Evolutionary conservation across 2,113 vertebrate species (phyloP).

Genomic region (Microcebus lehilahytsara): DNA sequence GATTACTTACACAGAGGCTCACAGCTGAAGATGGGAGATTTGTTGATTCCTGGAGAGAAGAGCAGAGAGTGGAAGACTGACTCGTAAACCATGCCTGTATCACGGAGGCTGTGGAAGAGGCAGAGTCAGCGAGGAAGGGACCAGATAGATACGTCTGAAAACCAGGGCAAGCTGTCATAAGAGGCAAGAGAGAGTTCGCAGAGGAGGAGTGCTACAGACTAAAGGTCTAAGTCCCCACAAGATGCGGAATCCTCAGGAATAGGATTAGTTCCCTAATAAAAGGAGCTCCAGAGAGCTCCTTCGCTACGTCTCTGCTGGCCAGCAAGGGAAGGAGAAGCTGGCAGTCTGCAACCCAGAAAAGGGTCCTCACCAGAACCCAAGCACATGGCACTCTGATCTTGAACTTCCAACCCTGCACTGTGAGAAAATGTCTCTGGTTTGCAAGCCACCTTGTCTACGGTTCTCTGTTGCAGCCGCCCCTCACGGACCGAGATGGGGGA

Average conservation of each 20-base stretch:
- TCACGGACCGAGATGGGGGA: fast-evolving
- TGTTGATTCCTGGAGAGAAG: not conserved
- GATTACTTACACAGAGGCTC: not conserved
- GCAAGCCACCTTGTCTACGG: not conserved
- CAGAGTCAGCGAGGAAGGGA: not conserved
- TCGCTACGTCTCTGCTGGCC: not conserved
- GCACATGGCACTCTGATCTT: not conserved
- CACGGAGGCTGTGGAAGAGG: not conserved
- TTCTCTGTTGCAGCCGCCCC: too few species aligned
- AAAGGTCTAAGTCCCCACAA: not conserved
- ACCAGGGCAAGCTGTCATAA: not conserved
- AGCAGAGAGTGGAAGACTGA: not conserved
- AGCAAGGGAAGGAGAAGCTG: not conserved
- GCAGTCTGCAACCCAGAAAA: not conserved
- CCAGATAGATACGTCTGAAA: not conserved
- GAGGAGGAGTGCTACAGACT: not conserved
- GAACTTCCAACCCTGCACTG: not conserved
- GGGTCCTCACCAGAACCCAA: not conserved
- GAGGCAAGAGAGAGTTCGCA: not conserved
- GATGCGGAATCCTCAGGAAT: not conserved
- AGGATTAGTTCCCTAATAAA: not conserved
- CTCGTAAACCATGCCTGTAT: not conserved
- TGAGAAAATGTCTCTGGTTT: not conserved
- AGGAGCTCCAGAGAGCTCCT: not conserved
- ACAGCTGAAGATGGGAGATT: not conserved